Conservation (phyloP, 2,888 invertebrate genomes). For the Tethea ocularis region DNA sequence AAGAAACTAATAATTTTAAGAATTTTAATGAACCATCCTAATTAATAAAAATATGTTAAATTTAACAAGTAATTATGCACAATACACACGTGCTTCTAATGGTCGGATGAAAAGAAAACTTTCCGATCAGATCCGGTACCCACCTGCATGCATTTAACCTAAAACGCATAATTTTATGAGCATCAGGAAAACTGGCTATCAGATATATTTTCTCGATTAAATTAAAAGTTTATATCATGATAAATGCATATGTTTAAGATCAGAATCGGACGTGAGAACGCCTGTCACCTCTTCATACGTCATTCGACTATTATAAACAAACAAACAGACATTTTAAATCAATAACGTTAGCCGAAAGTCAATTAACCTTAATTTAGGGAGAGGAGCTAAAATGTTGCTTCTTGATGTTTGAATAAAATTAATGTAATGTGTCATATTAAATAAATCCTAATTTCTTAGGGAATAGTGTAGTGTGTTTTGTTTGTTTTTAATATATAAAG, state of each 20-base stretch:
- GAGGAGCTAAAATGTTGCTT: slow-evolving; percentile 52
- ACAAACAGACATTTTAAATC: slow-evolving; percentile 55
- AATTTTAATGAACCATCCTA: no score
- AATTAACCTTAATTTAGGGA: slow-evolving; percentile 67
- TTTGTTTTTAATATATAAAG: no score
- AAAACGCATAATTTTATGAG: slow-evolving; percentile 21
- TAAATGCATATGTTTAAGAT: slow-evolving; percentile 11
- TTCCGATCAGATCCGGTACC: slow-evolving; percentile 9
- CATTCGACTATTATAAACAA: slow-evolving; percentile 41
- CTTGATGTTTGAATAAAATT: slow-evolving; percentile 17
- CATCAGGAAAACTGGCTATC: slow-evolving; percentile 18
- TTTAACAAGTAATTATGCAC: no score
- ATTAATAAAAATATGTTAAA: no score
- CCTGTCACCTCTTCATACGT: slow-evolving; percentile 32
- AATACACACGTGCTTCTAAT: no score
- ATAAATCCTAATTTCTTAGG: no score
- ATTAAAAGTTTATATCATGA: neutral
- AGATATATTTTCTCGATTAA: neutral
- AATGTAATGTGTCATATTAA: neutral
- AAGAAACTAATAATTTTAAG: no score
- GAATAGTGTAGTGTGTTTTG: no score
- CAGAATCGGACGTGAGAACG: slow-evolving; percentile 33
- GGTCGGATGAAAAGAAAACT: slow-evolving; percentile 10
- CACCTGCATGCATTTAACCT: slow-evolving; percentile 24
- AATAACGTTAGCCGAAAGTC: slow-evolving; percentile 54